Percentiles rank a stretch among this genome's conserved stretches.
These are phyloP conservation scores for Porites lutea DNA, from an alignment of 64 coral and sea anemone species.

Conservation along the genomic window DNA sequence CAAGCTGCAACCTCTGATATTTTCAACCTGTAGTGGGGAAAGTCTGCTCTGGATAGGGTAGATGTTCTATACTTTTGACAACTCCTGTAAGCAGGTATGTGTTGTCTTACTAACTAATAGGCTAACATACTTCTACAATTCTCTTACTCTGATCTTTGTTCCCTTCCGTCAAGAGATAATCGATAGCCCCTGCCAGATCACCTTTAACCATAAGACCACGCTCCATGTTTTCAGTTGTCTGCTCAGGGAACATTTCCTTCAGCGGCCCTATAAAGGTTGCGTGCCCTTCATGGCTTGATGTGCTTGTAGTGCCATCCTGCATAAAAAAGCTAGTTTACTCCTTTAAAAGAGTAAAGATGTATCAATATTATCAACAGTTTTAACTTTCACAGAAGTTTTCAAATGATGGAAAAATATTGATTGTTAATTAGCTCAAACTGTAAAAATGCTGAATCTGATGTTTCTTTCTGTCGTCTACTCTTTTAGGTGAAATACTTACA, in stretches of 20 bases:
- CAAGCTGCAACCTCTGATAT: slow-evolving; percentile 6
- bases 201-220: slow-evolving; percentile 12
- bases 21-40: slow-evolving; percentile 2
- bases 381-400: slow-evolving; percentile 7
- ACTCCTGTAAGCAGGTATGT: slow-evolving; percentile 5
- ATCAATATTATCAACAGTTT: slow-evolving; percentile 17
- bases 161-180: slow-evolving; percentile 5
- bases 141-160: slow-evolving; percentile 26
- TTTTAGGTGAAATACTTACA: slow-evolving; percentile 21
- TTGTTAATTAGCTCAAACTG: slow-evolving; percentile 8
- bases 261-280: slow-evolving; percentile 13
- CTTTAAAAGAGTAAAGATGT: slow-evolving; percentile 1
- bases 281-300: slow-evolving; percentile 5
- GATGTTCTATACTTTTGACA: slow-evolving; percentile 16
- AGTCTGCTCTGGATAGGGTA: slow-evolving; percentile 14
- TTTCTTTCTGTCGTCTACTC: not conserved
- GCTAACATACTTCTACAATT: slow-evolving; percentile 13
- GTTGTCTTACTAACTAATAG: not conserved
- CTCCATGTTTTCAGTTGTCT: not conserved
- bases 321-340: slow-evolving; percentile 20
- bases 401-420: slow-evolving; percentile 5
- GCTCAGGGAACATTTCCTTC: slow-evolving; percentile 1
- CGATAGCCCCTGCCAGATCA: slow-evolving; percentile 12
- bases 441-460: slow-evolving; percentile 21
- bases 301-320: slow-evolving; percentile 17